Percentiles rank a stretch among this genome's conserved stretches.
These are phyloP conservation scores for Canis aureus DNA, from an alignment of 2,113 vertebrate species.

Conservation along the genomic window DNA sequence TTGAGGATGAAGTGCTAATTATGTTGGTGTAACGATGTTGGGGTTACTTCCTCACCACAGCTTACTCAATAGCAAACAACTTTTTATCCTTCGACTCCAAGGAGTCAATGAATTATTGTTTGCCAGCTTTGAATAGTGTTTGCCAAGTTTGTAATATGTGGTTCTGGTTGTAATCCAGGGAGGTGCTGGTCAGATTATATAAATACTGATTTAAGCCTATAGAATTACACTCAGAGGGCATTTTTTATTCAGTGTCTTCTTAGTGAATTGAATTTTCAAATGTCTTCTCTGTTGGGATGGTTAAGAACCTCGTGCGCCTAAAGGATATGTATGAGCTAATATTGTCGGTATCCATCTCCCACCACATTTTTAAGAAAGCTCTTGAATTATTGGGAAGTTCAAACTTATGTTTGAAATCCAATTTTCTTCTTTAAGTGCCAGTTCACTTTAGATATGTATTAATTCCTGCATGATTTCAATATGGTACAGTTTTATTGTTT, in stretches of 20 bases:
- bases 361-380: constrained; percentile 17
- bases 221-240: constrained; percentile 36
- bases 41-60: constrained; percentile 26
- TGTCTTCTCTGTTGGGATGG: not conserved
- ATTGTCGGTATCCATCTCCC: rapidly evolving
- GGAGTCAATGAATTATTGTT: constrained; percentile 69
- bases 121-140: not conserved
- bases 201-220: constrained; percentile 61
- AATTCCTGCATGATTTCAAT: not conserved
- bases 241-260: constrained; percentile 22
- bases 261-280: not conserved
- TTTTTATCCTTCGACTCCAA: constrained; percentile 41
- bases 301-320: not conserved
- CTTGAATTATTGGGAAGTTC: constrained; percentile 21
- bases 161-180: constrained; percentile 74
- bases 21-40: not conserved
- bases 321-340: not conserved
- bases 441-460: constrained; percentile 10
- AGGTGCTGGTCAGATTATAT: constrained; percentile 72
- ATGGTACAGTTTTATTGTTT: too few species aligned
- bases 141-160: constrained; percentile 68
- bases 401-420: not conserved
- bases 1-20: not conserved
- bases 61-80: constrained; percentile 38
- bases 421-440: not conserved